Evolutionary conservation across 1,140 invertebrate genomes (phyloP), one percentile per base, ranked within the genome.

Genomic region (Cylas formicarius): DNA sequence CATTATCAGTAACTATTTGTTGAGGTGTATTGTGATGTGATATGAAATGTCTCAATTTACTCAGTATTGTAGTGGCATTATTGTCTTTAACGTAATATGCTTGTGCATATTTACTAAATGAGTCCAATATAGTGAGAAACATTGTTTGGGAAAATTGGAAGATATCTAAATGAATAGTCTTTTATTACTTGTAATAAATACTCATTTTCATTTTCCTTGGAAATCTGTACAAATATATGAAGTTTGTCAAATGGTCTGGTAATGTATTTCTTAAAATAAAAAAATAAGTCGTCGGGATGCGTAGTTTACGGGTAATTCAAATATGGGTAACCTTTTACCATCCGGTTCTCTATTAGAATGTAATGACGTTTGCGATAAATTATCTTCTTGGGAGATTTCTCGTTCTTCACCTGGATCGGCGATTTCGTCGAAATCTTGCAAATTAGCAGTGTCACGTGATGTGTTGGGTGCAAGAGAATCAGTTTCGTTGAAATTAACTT

Each of bases 141-240:
- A n/a, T n/a, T n/a, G n/a, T n/a, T n/a, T n/a, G n/a, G n/a, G n/a
- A n/a, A n/a, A n/a, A n/a, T n/a, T n/a, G n/a, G n/a, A n/a, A 57
- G 5, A 27, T 38, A 22, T 57, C 53, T 10, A 55, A 35, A 32
- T 57, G 53, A 17, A 55, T 50, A n/a, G n/a, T n/a, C n/a, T n/a
- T n/a, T n/a, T n/a, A n/a, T n/a, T n/a, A n/a, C n/a, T n/a, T n/a
- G n/a, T n/a, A n/a, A n/a, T n/a, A n/a, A n/a, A n/a, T n/a, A n/a
- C n/a, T n/a, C n/a, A n/a, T n/a, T n/a, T n/a, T n/a, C n/a, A n/a
- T n/a, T n/a, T n/a, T n/a, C n/a, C n/a, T n/a, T n/a, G n/a, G n/a
- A n/a, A n/a, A n/a, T n/a, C n/a, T n/a, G n/a, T n/a, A n/a, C n/a
- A n/a, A n/a, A n/a, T n/a, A n/a, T n/a, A n/a, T n/a, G n/a, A n/a